Evolutionary conservation across 2,113 vertebrate species (phyloP).

Genomic region (Nettapus auritus): DNA sequence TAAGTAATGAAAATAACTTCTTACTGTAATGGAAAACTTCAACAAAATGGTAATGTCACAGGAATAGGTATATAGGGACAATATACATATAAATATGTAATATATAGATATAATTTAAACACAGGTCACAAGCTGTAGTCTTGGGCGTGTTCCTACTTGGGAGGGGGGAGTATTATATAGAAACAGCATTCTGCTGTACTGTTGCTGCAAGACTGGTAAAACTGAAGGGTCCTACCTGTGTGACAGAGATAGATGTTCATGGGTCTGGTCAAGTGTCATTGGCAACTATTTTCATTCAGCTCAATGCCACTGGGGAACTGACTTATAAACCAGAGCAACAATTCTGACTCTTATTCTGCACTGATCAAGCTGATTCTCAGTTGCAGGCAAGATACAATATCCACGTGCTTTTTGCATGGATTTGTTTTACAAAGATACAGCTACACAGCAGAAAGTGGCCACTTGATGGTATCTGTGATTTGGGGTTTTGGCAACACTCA

Average conservation of each 20-base stretch:
- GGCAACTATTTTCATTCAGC: not conserved
- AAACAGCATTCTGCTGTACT: not conserved
- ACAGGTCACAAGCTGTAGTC: not conserved
- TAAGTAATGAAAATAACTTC: not conserved
- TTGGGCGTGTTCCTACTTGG: not conserved
- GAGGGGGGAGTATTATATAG: not conserved
- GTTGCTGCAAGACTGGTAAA: not conserved
- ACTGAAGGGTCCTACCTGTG: not conserved
- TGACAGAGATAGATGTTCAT: not conserved
- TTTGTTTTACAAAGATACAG: not conserved
- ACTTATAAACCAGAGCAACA: not conserved
- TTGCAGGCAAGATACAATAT: not conserved
- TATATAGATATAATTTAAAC: too few relatives aligned
- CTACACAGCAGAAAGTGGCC: not conserved
- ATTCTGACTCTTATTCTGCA: not conserved
- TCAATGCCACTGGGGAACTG: not conserved
- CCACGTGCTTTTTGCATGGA: not conserved
- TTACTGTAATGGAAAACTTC: not conserved
- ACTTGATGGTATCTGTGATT: not conserved
- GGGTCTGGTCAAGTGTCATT: not conserved
- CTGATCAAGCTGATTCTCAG: not conserved
- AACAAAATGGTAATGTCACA: not conserved
- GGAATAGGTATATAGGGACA: not conserved
- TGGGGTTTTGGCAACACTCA: not conserved
- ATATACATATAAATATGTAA: not conserved